A percentile compares a stretch with the other conserved stretches of the same genome.
phyloP scores from a whole-genome alignment of 2,113 vertebrate species.

The Corynorhinus townsendii region DNA sequence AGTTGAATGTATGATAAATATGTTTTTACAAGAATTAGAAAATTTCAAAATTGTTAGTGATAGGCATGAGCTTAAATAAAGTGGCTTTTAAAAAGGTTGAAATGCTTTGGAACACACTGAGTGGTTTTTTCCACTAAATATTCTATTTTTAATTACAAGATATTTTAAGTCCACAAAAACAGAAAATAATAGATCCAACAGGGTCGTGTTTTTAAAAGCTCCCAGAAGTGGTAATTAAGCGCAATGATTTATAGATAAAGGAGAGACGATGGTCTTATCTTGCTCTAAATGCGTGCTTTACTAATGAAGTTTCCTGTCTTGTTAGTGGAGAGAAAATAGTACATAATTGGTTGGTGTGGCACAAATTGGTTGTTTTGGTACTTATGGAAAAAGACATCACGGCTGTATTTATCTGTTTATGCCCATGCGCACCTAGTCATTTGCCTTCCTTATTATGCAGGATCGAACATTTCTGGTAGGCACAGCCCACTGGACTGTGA shows the following conservation, averaged over 20 bases:
- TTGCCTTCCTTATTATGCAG: not conserved
- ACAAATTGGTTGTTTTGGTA: not conserved
- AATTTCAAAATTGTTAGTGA: not conserved
- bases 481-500: not conserved
- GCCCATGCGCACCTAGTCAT: not conserved
- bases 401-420: not conserved
- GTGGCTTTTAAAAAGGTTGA: not conserved
- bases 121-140: not conserved
- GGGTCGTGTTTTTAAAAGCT: conserved; percentile 27
- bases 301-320: conserved; percentile 16
- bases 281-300: not conserved
- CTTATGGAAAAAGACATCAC: not conserved
- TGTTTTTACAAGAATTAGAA: conserved; percentile 5
- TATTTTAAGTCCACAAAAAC: not conserved
- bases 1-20: not conserved
- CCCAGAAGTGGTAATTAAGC: not conserved
- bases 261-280: not conserved
- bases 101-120: not conserved
- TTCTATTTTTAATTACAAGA: conserved; percentile 28
- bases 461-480: not conserved
- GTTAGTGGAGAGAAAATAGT: conserved; percentile 28
- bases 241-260: conserved; percentile 11
- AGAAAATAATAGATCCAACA: not conserved
- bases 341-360: not conserved
- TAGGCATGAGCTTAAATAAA: not conserved